These are phyloP conservation scores for Eucera pruinosa DNA, from an alignment of 2,888 invertebrate species.

Conservation along the genomic window DNA sequence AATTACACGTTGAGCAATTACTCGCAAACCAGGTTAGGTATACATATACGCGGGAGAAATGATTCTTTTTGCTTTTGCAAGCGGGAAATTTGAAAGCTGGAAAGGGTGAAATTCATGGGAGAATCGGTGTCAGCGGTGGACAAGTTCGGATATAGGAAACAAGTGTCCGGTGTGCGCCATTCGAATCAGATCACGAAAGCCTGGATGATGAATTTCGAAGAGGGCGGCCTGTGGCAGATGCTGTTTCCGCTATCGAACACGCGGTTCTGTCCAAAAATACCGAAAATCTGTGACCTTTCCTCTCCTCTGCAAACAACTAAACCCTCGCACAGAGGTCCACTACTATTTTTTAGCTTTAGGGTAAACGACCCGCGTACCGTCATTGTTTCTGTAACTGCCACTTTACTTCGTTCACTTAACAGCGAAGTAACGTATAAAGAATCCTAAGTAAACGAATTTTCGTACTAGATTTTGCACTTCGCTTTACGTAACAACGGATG, in stretches of 20 bases:
- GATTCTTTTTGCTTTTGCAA: too few relatives aligned
- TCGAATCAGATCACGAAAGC: conserved; percentile 29
- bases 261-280: background rate
- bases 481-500: too few relatives aligned
- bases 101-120: conserved; percentile 14
- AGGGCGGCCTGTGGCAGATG: conserved; percentile 24
- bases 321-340: background rate
- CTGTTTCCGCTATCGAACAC: conserved; percentile 20
- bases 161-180: conserved; percentile 22
- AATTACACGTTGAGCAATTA: conserved; percentile 24
- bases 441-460: too few relatives aligned
- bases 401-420: too few relatives aligned
- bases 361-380: too few relatives aligned
- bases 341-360: too few relatives aligned
- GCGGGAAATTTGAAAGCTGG: too few relatives aligned
- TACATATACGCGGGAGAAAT: background rate
- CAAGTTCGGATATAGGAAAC: conserved; percentile 8
- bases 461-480: too few relatives aligned
- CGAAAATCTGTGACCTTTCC: conserved; percentile 1
- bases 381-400: too few relatives aligned
- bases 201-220: conserved; percentile 34
- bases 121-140: background rate
- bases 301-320: background rate
- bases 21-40: background rate
- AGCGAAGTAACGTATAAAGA: too few relatives aligned